Base-by-base conservation (phyloP, 2,888 invertebrate species). In the Bombylius major region DNA sequence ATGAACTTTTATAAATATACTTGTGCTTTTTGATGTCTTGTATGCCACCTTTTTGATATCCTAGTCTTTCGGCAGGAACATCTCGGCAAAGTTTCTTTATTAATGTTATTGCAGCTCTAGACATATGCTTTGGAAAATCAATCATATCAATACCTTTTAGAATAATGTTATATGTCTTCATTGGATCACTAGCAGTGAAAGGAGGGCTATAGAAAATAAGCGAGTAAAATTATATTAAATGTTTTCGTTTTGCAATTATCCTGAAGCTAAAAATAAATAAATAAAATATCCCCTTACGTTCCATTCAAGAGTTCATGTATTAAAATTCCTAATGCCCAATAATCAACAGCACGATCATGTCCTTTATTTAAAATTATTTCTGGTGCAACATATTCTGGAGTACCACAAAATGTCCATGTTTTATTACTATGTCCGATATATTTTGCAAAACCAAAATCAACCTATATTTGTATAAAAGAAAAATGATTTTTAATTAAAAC, bases 381-480 rank as follows among this genome's bases (percentile, higher is more conserved):
- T 0, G 90, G 90, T 0, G 89, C 88, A 5, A 89, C 87, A 66
- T 90, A 90, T 69, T 94, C 92, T 0, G 94, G 94, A 0, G 95
- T 96, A n/a, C 96, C 96, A 61, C 94, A 95, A 72, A 96, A 96
- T 1, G 95, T 95, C 87, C 91, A 95, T 0, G 95, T 94, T 72
- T 92, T 93, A 58, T 82, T 79, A 55, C 88, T 87, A 3, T 81
- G 77, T 1, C 86, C 82, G 57, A 96, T 80, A 65, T 84, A 82
- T 72, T 95, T 95, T 23, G 94, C 91, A 71, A 95, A 96, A 13
- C 96, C 95, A 73, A 96, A 96, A 71, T 96, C 95, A 44, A 89
- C 87, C 82, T 85, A 23, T 14, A 23, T 46, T 8, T 13, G 4
- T 14, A 46, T 46, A 46, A 46, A 13, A 44, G 8, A 23, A 23